These are phyloP conservation scores for Phortica magna DNA, from an alignment of 2,888 invertebrate species.

Conservation along the genomic window DNA sequence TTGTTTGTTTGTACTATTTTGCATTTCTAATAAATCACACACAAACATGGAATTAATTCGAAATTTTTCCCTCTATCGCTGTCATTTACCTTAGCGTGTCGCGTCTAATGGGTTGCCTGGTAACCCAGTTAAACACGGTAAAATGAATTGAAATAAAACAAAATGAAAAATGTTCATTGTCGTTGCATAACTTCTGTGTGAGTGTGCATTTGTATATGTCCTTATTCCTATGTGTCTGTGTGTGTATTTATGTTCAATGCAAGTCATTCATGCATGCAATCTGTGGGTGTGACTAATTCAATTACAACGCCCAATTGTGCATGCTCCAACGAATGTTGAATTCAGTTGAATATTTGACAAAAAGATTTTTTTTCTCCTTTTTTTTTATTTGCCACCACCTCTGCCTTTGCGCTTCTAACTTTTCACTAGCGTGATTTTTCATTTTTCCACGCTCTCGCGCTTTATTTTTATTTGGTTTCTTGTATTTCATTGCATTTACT, in stretches of 20 bases:
- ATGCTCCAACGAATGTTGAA: conserved; percentile 57
- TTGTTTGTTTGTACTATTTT: background rate
- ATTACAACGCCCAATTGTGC: conserved; percentile 74
- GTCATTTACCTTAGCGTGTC: background rate
- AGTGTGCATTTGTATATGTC: background rate
- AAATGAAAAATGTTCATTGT: conserved; percentile 51
- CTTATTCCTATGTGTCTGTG: conserved; percentile 22
- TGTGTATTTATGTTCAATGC: conserved; percentile 34
- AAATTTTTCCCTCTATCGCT: background rate
- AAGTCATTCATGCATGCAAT: conserved; percentile 73
- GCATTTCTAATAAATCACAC: conserved; percentile 29
- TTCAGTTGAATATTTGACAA: conserved; percentile 30
- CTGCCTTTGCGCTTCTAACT: conserved; percentile 13
- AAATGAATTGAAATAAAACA: conserved; percentile 57
- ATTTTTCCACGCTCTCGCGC: conserved; percentile 67
- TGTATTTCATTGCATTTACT: conserved; percentile 59
- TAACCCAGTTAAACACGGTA: conserved; percentile 64
- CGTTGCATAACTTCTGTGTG: background rate
- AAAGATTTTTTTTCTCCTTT: conserved; percentile 17
- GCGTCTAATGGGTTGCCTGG: conserved; percentile 60
- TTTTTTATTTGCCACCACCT: background rate
- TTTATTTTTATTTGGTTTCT: conserved; percentile 15
- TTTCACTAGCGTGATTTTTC: conserved; percentile 63
- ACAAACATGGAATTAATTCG: conserved; percentile 18
- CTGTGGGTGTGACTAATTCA: conserved; percentile 74